Evolutionary conservation across 2,888 invertebrate genomes (phyloP).

Genomic region (Troides helena): DNA sequence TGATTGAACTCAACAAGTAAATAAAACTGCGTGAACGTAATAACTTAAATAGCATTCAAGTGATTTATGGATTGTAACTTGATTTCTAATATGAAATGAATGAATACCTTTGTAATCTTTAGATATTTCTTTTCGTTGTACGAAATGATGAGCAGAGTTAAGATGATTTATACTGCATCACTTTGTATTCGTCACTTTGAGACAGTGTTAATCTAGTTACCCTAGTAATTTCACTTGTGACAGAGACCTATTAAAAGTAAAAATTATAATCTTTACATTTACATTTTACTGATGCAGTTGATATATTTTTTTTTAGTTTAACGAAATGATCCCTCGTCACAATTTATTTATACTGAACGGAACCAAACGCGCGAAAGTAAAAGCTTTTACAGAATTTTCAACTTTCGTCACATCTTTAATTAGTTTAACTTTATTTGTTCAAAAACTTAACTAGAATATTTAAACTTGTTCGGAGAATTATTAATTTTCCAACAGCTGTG

Average conservation of each 20-base stretch:
- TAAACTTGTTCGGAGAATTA: neutral
- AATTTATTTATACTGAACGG: neutral
- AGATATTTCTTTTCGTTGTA: no score
- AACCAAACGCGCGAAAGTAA: neutral
- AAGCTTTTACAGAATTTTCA: neutral
- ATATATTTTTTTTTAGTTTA: no score
- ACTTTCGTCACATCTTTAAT: neutral
- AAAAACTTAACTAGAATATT: slow-evolving; percentile 1
- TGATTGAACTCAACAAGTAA: neutral
- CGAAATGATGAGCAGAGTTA: no score
- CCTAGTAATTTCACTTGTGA: no score
- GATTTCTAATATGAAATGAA: no score
- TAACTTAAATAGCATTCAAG: neutral
- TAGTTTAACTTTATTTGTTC: neutral
- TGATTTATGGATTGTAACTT: neutral
- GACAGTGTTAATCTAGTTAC: no score
- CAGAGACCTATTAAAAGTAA: no score
- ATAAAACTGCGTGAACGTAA: neutral
- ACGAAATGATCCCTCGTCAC: neutral
- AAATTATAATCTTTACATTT: no score
- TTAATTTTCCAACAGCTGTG: neutral
- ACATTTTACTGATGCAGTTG: no score
- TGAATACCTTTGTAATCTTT: no score
- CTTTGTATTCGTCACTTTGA: no score
- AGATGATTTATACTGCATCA: no score